Percentiles rank a stretch among this genome's conserved stretches.
These are phyloP conservation scores for Zalophus californianus DNA, from an alignment of 2,797 vertebrate genomes.

Conservation along the genomic window DNA sequence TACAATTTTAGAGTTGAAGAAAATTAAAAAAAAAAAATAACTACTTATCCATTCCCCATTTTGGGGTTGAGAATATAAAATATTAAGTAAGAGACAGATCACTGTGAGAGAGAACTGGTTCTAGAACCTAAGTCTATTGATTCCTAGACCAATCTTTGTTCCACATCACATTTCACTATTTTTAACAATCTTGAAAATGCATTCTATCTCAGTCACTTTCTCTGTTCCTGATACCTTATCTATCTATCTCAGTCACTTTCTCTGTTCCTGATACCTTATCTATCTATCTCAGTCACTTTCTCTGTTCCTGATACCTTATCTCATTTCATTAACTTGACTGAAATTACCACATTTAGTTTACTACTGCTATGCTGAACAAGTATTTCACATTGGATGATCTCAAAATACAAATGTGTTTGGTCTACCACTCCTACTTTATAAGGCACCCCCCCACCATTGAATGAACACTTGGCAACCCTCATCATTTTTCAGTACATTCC, in stretches of 20 bases:
- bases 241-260: too few species aligned
- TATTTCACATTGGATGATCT: not conserved
- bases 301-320: not conserved
- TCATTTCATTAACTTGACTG: not conserved
- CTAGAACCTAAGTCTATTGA: not conserved
- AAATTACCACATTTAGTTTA: not conserved
- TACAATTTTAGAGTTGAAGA: constrained; percentile 24
- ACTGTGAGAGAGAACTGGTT: not conserved
- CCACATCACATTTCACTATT: not conserved
- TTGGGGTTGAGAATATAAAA: not conserved
- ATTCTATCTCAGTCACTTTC: not conserved
- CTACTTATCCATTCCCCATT: not conserved
- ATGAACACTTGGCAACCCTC: not conserved
- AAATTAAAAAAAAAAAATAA: not conserved
- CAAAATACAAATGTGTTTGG: not conserved
- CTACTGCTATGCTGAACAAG: not conserved
- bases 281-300: not conserved
- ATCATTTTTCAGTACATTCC: not conserved
- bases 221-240: not conserved
- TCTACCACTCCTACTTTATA: not conserved
- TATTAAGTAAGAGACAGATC: not conserved
- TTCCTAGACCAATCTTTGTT: not conserved
- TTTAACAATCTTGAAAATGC: not conserved
- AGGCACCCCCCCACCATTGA: not conserved
- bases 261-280: not conserved